Evolutionary conservation across 2,113 vertebrate genomes (phyloP), one percentile per base, ranked within the genome.

Genomic region (Epinephelus cyanopodus): DNA sequence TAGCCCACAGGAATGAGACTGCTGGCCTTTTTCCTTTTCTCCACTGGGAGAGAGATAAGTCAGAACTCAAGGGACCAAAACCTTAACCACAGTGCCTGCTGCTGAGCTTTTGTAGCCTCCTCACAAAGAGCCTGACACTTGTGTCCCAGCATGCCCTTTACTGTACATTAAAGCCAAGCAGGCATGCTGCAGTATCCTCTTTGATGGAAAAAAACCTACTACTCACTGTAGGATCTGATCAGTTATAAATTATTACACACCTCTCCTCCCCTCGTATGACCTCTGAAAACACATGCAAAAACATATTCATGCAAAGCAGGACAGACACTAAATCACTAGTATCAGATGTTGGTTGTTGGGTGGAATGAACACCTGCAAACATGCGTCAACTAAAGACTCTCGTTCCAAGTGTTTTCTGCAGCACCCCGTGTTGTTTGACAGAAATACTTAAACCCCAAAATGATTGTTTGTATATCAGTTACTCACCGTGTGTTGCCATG

Each of bases 1-100:
- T 45, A 37, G 47, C 52, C 63, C 58, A 65, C 42, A 52, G 52
- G 39, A 74, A 75, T 69, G 37, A 80, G 54, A 45, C 54, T 75
- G 33, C 33, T 29, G 63, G 52, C 53, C 29, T n/a, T 56, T 58
- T 25, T 64, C 10, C 50, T 12, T 5, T 5, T 29, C 27, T 75
- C 69, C 61, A 39, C 52, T 61, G 69, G 71, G 62, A 78, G 14
- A 66, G 18, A 75, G 72, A 87, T 70, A 83, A 91, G 62, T 69
- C 67, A 62, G 37, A 47, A 48, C 71, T 76, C 73, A 60, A 65
- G 79, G 58, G 60, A 83, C 47, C 17, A 62, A 64, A 88, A 65
- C 64, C 64, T 57, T 60, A 69, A 81, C 47, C 77, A 56, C 48
- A 19, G 58, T 60, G 47, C n/a, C 74, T 63, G 70, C 58, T 64